Percentiles rank a stretch among this genome's conserved stretches.
phyloP scores from a whole-genome alignment of 2,888 invertebrate species.

The Tachina lurida region DNA sequence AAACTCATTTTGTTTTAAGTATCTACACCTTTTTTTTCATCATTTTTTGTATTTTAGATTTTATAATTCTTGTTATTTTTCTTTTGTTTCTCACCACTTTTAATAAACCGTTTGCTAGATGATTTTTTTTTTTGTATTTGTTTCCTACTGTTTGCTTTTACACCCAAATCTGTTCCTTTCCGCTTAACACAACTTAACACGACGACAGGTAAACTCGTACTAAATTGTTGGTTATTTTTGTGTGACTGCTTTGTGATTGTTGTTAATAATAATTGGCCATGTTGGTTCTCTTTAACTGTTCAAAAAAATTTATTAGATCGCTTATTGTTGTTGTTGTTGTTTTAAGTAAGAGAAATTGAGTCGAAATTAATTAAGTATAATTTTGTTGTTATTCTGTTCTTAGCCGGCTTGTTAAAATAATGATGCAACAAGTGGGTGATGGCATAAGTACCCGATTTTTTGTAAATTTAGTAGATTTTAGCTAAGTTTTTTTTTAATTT shows the following conservation, averaged over 20 bases:
- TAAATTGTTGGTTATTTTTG: conserved; percentile 62
- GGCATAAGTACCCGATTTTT: conserved; percentile 21
- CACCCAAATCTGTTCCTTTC: conserved; percentile 39
- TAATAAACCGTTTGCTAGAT: conserved; percentile 58
- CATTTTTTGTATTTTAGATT: conserved; percentile 49
- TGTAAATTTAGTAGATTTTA: conserved; percentile 2
- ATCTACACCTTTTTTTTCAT: conserved; percentile 70
- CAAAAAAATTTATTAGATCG: conserved; percentile 40
- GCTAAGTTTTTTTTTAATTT: no score
- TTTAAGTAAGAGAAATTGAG: conserved; percentile 44
- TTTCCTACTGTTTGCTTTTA: conserved; percentile 35
- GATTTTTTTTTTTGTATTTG: conserved; percentile 32
- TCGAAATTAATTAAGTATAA: conserved; percentile 10
- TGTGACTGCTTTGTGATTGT: conserved; percentile 36
- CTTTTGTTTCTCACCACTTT: conserved; percentile 65
- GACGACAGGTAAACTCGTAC: conserved; percentile 73
- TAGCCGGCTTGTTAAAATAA: conserved; percentile 44
- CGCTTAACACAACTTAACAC: conserved; percentile 71
- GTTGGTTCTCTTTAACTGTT: conserved; percentile 26
- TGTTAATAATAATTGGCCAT: conserved; percentile 41
- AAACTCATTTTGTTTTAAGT: conserved; percentile 66
- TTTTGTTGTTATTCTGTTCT: conserved; percentile 4
- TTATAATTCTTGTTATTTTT: conserved; percentile 70
- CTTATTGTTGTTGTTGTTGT: conserved; percentile 49
- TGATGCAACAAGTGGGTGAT: conserved; percentile 51